Evolutionary conservation across 2,113 vertebrate genomes (phyloP).

Genomic region (Lophochroa leadbeateri): DNA sequence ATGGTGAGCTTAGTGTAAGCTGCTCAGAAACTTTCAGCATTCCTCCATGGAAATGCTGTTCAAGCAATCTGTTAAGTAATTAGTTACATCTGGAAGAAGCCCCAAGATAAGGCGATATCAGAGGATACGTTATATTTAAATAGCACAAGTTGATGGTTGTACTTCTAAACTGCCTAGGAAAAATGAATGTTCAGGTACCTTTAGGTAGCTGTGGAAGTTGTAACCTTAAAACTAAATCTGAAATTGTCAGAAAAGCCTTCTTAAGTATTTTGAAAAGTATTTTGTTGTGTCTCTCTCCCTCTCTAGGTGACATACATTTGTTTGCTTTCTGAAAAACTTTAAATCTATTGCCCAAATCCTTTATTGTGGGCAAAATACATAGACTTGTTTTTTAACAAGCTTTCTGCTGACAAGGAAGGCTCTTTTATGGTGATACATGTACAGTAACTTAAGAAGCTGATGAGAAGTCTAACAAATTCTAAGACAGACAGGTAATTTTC

Average conservation of each 20-base stretch:
- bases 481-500: not conserved
- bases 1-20: not conserved
- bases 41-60: not conserved
- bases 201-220: not conserved
- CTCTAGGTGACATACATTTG: not conserved
- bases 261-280: not conserved
- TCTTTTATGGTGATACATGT: not conserved
- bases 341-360: not conserved
- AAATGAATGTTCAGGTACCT: not conserved
- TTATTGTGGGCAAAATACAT: not conserved
- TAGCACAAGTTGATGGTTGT: not conserved
- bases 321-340: not conserved
- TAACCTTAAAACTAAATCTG: not conserved
- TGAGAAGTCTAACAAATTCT: constrained; percentile 4
- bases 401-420: constrained; percentile 3
- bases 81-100: not conserved
- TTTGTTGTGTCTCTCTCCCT: not conserved
- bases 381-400: not conserved
- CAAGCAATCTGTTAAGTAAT: not conserved
- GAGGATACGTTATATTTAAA: not conserved
- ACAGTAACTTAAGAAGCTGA: not conserved
- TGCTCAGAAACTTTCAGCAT: not conserved
- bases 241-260: not conserved
- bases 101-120: not conserved
- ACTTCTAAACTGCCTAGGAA: not conserved